Conservation (phyloP, 1,140 invertebrate species). For the Apis laboriosa region DNA sequence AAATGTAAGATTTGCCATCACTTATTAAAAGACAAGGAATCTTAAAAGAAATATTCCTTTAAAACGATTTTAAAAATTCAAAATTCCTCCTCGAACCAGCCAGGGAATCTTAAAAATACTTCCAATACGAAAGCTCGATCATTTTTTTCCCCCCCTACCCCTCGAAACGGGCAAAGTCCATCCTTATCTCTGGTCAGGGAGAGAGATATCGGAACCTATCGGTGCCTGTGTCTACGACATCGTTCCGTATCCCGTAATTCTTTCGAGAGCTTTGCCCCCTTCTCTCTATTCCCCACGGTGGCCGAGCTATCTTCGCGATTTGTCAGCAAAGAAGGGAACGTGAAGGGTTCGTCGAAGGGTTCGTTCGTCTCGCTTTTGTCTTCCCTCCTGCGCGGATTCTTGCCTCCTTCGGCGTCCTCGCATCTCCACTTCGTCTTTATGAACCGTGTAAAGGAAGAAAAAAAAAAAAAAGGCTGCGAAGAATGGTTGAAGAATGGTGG, state of each 20-base stretch:
- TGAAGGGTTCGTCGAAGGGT: conserved; percentile 29
- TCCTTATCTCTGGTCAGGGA: conserved; percentile 59
- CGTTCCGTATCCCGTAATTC: conserved; percentile 69
- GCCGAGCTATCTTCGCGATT: conserved; percentile 70
- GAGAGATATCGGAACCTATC: conserved; percentile 64
- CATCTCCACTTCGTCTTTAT: conserved; percentile 24
- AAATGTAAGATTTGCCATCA: no score
- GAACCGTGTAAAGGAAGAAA: conserved; percentile 9
- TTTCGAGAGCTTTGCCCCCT: conserved; percentile 59
- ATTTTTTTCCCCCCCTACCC: conserved; percentile 26
- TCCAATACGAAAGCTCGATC: not conserved
- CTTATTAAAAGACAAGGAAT: no score
- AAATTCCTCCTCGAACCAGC: not conserved
- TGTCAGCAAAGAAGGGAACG: conserved; percentile 64
- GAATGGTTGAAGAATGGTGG: no score
- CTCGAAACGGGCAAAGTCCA: conserved; percentile 28
- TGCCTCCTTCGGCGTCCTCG: not conserved
- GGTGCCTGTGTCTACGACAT: conserved; percentile 71
- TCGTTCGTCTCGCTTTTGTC: conserved; percentile 36
- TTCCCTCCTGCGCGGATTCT: conserved; percentile 8
- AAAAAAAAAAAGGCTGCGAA: not conserved
- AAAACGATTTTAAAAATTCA: not conserved
- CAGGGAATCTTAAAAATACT: not conserved
- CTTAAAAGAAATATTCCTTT: not conserved
- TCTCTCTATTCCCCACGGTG: conserved; percentile 58